Base-by-base conservation (phyloP, 2,113 vertebrate genomes). In the Caranx melampygus region DNA sequence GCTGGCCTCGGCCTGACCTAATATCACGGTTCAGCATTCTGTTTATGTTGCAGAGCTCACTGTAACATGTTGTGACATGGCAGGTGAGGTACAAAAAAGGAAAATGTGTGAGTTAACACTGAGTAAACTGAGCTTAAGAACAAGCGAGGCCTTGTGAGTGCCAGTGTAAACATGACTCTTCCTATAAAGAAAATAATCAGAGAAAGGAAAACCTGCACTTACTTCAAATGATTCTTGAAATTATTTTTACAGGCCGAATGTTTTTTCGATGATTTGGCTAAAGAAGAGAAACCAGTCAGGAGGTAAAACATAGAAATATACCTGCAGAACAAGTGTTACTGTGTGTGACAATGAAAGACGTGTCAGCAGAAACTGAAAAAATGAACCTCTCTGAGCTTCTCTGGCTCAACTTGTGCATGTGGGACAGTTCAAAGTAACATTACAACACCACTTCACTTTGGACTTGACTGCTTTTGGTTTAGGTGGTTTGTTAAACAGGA, bases 101-200 rank as follows among this genome's bases (percentile, higher is more conserved):
- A 77, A 80, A 34, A 77, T 59, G 20, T 76, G 64, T 34, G 64
- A 72, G 35, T 83, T 85, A 75, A 86, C 69, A 16, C 67, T 58
- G 18, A 55, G 37, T 18, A 74, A 87, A 83, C 76, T n/a, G 37
- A 82, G 61, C 77, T 64, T 64, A 42, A 80, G 82, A 77, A 87
- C 79, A 86, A 87, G 83, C 2, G 49, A 81, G 63, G 34, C 77
- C 71, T 82, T 88, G 76, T 82, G 26, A 74, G 33, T 67, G 65
- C 62, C 73, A 73, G 81, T 49, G 79, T 75, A 72, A 89, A 91
- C 55, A 84, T 21, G 75, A 68, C 65, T 72, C 61, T 82, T 60
- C 63, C 76, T 82, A 21, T 58, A 61, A 86, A 68, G 55, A 85
- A 87, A 84, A 85, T 70, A 88, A 79, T 60, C 59, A 60, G n/a